Base-by-base conservation (phyloP, 2,113 vertebrate species). In the Sardina pilchardus region DNA sequence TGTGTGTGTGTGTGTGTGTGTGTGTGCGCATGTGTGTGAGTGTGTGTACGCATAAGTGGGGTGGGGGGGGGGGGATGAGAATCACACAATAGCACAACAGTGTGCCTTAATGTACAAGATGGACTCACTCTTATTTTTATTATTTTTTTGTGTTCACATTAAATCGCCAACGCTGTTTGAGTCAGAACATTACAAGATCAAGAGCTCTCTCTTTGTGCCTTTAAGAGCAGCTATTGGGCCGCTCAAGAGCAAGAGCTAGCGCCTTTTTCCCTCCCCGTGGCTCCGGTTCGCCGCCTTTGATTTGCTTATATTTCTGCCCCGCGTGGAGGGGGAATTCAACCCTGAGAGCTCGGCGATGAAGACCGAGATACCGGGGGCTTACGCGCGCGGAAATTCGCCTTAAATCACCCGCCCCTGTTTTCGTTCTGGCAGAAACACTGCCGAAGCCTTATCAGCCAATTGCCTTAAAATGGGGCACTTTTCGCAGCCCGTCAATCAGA, bases 391-490 rank as follows among this genome's bases (percentile, higher is more conserved):
- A 85, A 85, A 87, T 89, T 88, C 85, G 34, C 88, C 85, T 91
- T 91, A 91, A 88, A 91, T 85, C 81, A 63, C 85, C 81, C 71
- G 71, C 43, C 83, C 67, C 67, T 89, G 86, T 89, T 87, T 88
- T 88, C 83, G 88, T 88, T 86, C 71, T 86, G 80, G 78, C 50
- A 82, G 85, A 88, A 87, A 89, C 36, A 83, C 86, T 24, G 85
- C 89, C 71, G n/a, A 83, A 53, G 67, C 82, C 88, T 90, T 91
- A 90, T 90, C 89, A 82, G 82, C 81, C 63, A 82, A 85, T 84
- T 83, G 84, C 75, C 63, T 89, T 63, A 75, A 87, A 86, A 85
- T 88, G 81, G 17, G 53, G 43, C 82, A 48, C 83, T 87, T 43
- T 88, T 87, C 84, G 43, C 71, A 63, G 44, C 50, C 87, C 81